Evolutionary conservation across 1,140 invertebrate species (phyloP).

Genomic region (Saccostrea glomerata): DNA sequence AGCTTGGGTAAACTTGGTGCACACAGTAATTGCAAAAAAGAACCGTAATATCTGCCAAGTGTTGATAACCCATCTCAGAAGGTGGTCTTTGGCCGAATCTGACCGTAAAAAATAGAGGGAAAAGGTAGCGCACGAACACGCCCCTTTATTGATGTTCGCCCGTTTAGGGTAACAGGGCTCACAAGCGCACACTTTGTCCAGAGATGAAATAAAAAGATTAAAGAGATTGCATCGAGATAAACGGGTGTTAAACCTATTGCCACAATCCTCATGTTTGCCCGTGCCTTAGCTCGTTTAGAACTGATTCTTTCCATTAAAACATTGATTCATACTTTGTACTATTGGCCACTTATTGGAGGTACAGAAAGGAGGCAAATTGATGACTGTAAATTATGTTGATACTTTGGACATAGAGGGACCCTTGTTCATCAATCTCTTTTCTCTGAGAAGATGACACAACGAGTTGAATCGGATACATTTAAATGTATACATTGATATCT

Average conservation of each 20-base stretch:
- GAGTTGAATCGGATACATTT: slow-evolving; percentile 25
- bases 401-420: slow-evolving; percentile 7
- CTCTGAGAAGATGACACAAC: not conserved
- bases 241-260: not conserved
- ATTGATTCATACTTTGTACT: not conserved
- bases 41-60: not conserved
- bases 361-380: slow-evolving; percentile 19
- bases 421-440: not conserved
- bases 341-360: slow-evolving; percentile 17
- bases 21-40: not conserved
- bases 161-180: slow-evolving; percentile 6
- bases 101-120: not conserved
- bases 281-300: slow-evolving; percentile 3
- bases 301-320: not conserved
- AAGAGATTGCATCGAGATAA: slow-evolving; percentile 9
- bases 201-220: slow-evolving; percentile 30
- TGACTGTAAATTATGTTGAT: not conserved
- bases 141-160: not conserved
- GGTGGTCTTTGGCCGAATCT: not conserved
- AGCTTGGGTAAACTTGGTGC: not conserved
- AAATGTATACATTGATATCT: slow-evolving; percentile 22
- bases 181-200: slow-evolving; percentile 15
- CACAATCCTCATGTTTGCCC: not conserved
- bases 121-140: not conserved
- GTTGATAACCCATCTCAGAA: not conserved